Base-by-base conservation (phyloP, 1,140 invertebrate species). In the Pogonus chalceus region DNA sequence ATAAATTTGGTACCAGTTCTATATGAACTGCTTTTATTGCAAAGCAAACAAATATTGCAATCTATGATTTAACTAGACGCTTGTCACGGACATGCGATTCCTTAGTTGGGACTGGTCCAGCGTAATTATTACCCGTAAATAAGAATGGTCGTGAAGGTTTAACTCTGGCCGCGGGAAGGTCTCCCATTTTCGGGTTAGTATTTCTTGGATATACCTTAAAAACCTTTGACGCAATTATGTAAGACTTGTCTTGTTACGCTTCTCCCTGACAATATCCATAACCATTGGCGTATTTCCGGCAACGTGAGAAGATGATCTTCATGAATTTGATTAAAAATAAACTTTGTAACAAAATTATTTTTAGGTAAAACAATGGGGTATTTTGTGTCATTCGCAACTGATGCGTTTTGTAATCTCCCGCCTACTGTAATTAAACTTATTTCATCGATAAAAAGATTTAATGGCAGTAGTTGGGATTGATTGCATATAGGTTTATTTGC, bases 41-140 rank as follows among this genome's bases (percentile, higher is more conserved):
- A 58, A n/a, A 57, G 47, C 65, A 69, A 10, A 63, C 58, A 51
- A 67, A 65, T n/a, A 67, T 35, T 9, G 23, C 14, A 14, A 35
- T 21, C 12, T 51, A 51, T 4, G 50, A 23, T n/a, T 51, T 51
- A 9, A 51, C 31, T 3, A 35, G 12, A 4, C 20, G 3, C 7
- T 12, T 7, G n/a, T n/a, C n/a, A n/a, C n/a, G n/a, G n/a, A n/a
- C n/a, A n/a, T n/a, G n/a, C n/a, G n/a, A n/a, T n/a, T n/a, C n/a
- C n/a, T n/a, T n/a, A n/a, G n/a, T n/a, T n/a, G n/a, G n/a, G n/a
- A n/a, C n/a, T n/a, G n/a, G 59, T n/a, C 62, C 62, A 12, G 55
- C 55, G 48, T 57, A 64, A 24, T 64, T 60, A 3, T 62, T 20
- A 10, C 60, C 52, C 1, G 49, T 55, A 10, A 21, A 20, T 2